phyloP scores from a whole-genome alignment of 1,140 invertebrate genomes.

The Halictus rubicundus region DNA sequence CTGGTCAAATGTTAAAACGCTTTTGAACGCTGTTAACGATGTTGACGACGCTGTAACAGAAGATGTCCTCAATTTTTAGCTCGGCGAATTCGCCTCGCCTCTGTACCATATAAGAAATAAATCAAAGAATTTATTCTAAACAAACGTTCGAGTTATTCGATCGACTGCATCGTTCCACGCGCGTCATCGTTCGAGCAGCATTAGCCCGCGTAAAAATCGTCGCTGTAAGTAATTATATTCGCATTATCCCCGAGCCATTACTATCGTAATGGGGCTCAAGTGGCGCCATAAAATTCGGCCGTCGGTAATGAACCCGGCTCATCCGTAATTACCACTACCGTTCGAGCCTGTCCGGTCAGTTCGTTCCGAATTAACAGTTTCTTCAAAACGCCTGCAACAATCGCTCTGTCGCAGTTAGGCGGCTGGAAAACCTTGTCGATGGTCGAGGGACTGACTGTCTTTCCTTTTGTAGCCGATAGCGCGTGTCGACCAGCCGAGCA shows the following conservation, averaged over 20 bases:
- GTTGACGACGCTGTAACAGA: too few species aligned
- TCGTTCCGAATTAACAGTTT: not conserved
- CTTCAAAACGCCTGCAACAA: not conserved
- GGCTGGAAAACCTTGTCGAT: not conserved
- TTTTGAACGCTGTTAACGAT: too few species aligned
- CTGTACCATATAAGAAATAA: too few species aligned
- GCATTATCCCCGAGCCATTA: constrained; percentile 11
- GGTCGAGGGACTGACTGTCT: constrained; percentile 8
- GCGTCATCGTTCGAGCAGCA: not conserved
- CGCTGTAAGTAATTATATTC: not conserved
- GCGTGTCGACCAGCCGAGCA: not conserved
- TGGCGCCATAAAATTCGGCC: not conserved
- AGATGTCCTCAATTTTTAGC: too few species aligned
- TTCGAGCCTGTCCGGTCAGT: not conserved
- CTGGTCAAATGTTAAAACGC: too few species aligned
- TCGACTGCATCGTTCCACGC: too few species aligned
- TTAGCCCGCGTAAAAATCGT: not conserved
- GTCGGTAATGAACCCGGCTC: not conserved
- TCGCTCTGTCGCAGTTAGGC: too few species aligned
- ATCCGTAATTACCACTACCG: constrained; percentile 5
- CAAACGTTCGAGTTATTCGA: too few species aligned
- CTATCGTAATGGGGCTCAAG: not conserved
- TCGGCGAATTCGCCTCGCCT: too few species aligned
- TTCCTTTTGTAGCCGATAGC: constrained; percentile 10
- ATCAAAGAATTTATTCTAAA: too few species aligned